Evolutionary conservation across 2,797 vertebrate species (phyloP), one percentile per base, ranked within the genome.

Genomic region (Anguilla marmorata): DNA sequence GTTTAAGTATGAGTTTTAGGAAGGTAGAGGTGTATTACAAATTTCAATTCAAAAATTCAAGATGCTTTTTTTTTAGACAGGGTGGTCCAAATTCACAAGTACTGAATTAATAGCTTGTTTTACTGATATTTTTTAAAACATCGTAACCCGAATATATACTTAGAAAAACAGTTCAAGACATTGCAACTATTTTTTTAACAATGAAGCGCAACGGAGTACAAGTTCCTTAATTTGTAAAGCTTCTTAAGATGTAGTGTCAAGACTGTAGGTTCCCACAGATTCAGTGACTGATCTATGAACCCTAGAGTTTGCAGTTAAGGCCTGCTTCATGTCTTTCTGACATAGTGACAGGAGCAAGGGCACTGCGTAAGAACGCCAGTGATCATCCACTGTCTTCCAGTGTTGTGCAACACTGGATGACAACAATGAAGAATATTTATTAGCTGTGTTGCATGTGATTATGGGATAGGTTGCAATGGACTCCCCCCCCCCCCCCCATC

Each of bases 391-490:
- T 41, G 37, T 50, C 30, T 52, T 60, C 24, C 30, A 24, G 16
- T 74, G 66, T 72, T 60, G 74, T 74, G 69, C 24, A 24, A 85
- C 87, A 76, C 48, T 24, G 82, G 66, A 69, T 60, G 60, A 50
- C 37, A 84, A 87, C 30, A 56, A 54, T 45, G n/a, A 85, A 85
- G 21, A 24, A 82, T 84, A 63, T 87, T 63, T 74, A 87, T 33
- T 69, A 27, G 87, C 80, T 69, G 11, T 84, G 80, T 84, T 84
- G 87, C 84, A 88, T 88, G 87, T 88, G 66, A 33, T 79, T 19
- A 88, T 54, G 54, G 45, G 85, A 85, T 48, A 16, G 82, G 52
- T 54, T 84, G 80, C 80, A 52, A n/a, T 84, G 82, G 27, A 27
- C 52, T 1, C n/a, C n/a, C 8, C n/a, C 76, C 37, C n/a, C 76